phyloP scores from a whole-genome alignment of 1,140 invertebrate species.

The Heterodera carotae region DNA sequence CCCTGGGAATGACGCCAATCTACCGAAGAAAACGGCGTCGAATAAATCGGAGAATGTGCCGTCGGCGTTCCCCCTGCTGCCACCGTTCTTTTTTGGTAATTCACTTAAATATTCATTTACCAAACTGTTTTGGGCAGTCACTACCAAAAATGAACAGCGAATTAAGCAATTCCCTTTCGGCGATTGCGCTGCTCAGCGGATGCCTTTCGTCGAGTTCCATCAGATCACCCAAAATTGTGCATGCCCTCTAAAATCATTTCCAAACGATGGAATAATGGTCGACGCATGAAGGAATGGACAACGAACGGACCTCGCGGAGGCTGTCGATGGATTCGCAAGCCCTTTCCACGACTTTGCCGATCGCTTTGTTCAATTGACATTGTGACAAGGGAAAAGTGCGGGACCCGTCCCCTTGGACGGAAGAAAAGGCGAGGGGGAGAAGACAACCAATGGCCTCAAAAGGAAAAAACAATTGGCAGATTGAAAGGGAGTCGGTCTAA shows the following conservation, averaged over 20 bases:
- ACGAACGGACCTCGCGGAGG: conserved; percentile 30
- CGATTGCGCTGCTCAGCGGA: conserved; percentile 18
- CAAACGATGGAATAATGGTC: not conserved
- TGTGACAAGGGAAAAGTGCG: not conserved
- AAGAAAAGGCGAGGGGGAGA: conserved; percentile 10
- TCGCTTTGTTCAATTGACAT: conserved; percentile 8
- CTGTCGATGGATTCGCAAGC: conserved; percentile 42
- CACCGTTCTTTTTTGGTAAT: not conserved
- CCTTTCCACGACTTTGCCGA: conserved; percentile 31
- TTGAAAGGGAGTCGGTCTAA: too few relatives aligned
- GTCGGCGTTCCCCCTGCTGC: conserved; percentile 21
- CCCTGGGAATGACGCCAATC: conserved; percentile 36
- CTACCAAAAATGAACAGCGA: conserved; percentile 22
- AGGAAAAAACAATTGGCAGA: conserved; percentile 12
- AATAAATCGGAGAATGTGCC: not conserved
- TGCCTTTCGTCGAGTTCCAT: not conserved
- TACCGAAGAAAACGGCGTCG: not conserved
- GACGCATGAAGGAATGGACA: too few relatives aligned
- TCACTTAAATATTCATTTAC: not conserved
- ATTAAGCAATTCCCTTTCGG: conserved; percentile 34
- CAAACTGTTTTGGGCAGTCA: not conserved
- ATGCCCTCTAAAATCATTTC: not conserved
- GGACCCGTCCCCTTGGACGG: too few relatives aligned
- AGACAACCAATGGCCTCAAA: conserved; percentile 12
- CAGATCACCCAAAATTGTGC: not conserved